phyloP scores from a whole-genome alignment of 2,797 vertebrate species.

The Heterohyrax brucei region DNA sequence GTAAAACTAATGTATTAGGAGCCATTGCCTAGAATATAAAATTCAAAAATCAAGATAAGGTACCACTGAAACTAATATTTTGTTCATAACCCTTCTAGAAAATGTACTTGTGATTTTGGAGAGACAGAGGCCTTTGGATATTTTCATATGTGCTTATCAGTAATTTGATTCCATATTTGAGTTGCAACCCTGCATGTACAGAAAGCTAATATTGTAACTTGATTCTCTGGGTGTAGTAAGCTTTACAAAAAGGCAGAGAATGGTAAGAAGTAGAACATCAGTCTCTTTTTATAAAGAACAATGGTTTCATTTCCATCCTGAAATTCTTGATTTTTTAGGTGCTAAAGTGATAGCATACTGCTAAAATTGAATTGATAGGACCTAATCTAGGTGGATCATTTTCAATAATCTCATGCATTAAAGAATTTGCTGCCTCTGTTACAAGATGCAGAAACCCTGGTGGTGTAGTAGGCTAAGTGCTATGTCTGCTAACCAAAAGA shows the following conservation, averaged over 20 bases:
- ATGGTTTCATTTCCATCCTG: slow-evolving; percentile 32
- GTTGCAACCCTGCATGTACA: neutral
- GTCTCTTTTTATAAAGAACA: slow-evolving; percentile 3
- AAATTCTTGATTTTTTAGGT: slow-evolving; percentile 27
- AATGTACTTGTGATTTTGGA: neutral
- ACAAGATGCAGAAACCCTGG: neutral
- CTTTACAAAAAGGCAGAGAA: slow-evolving; percentile 23
- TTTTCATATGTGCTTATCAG: neutral
- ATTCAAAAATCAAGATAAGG: slow-evolving; percentile 9
- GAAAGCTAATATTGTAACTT: neutral
- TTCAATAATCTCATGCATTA: neutral
- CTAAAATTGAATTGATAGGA: neutral
- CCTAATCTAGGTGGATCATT: slow-evolving; percentile 29
- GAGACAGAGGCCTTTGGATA: neutral
- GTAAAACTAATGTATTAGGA: slow-evolving; percentile 13
- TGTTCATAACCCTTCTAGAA: neutral
- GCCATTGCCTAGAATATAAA: slow-evolving; percentile 29
- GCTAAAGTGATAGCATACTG: neutral
- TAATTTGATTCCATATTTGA: neutral
- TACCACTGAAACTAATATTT: neutral
- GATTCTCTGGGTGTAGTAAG: neutral
- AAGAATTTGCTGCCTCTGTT: neutral
- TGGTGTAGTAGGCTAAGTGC: no score
- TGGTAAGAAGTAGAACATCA: neutral
- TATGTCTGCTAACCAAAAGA: no score